Evolutionary conservation across 2,888 invertebrate species (phyloP).

Genomic region (Cheilosia grossa): DNA sequence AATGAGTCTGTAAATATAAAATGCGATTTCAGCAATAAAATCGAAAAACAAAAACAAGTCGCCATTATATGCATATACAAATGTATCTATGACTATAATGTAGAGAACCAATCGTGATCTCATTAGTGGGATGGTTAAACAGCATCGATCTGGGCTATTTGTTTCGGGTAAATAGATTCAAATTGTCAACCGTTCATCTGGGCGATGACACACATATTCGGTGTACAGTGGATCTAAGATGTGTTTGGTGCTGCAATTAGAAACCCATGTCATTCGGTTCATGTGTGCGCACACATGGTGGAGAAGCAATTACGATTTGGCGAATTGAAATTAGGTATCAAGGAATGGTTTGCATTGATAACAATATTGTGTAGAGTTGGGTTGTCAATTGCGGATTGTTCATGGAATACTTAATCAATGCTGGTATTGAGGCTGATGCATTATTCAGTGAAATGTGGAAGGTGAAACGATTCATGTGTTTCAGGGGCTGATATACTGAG

Average conservation of each 20-base stretch:
- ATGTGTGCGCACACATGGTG: slow-evolving; percentile 14
- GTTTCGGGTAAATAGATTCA: slow-evolving; percentile 38
- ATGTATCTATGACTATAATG: not conserved
- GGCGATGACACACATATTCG: slow-evolving; percentile 3
- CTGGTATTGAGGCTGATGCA: slow-evolving; percentile 40
- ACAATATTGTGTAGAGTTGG: slow-evolving; percentile 18
- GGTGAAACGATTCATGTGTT: slow-evolving; percentile 35
- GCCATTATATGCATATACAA: not conserved
- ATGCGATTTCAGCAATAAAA: slow-evolving; percentile 33
- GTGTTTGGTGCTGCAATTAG: slow-evolving; percentile 41
- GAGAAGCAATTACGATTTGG: slow-evolving; percentile 49
- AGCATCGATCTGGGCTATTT: slow-evolving; percentile 39
- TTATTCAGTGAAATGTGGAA: slow-evolving; percentile 58
- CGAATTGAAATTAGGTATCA: slow-evolving; percentile 42
- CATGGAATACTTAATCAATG: slow-evolving; percentile 58
- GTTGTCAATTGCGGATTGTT: slow-evolving; percentile 50
- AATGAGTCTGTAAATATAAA: slow-evolving; percentile 50
- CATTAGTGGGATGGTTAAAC: slow-evolving; percentile 62
- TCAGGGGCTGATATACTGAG: slow-evolving; percentile 35
- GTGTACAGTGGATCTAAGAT: slow-evolving; percentile 31
- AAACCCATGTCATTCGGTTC: slow-evolving; percentile 8
- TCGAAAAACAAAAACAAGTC: slow-evolving; percentile 8
- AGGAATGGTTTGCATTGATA: slow-evolving; percentile 45
- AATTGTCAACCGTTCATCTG: slow-evolving; percentile 52
- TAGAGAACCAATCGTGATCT: slow-evolving; percentile 62